phyloP scores from a whole-genome alignment of 1,140 invertebrate genomes.

The Caenorhabditis tropicalis region DNA sequence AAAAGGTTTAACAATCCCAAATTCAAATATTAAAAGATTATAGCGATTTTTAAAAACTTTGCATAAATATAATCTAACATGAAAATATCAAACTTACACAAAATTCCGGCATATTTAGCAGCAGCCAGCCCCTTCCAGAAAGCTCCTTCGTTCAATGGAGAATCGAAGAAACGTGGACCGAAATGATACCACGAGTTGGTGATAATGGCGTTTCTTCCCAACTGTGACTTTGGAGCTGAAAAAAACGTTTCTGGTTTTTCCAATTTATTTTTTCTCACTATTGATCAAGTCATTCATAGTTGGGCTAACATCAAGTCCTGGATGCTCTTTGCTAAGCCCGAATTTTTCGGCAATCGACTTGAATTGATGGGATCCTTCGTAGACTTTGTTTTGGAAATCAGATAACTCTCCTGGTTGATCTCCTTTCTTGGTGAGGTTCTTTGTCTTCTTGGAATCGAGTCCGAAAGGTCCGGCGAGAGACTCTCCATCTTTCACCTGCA shows the following conservation, averaged over 20 bases:
- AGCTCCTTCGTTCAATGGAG: constrained; percentile 68
- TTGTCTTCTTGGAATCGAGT: constrained; percentile 58
- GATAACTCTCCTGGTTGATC: constrained; percentile 59
- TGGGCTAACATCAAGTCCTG: constrained; percentile 63
- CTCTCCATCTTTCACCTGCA: constrained; percentile 59
- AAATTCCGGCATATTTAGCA: constrained; percentile 64
- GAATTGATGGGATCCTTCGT: constrained; percentile 63
- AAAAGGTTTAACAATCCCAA: too few species aligned
- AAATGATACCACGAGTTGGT: constrained; percentile 48
- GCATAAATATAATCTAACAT: too few species aligned
- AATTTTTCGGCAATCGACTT: constrained; percentile 68
- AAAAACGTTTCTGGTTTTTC: not conserved
- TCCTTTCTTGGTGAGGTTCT: constrained; percentile 59
- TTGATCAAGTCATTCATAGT: constrained; percentile 53
- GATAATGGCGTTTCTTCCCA: constrained; percentile 51
- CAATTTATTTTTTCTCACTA: not conserved
- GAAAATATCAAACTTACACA: constrained; percentile 56
- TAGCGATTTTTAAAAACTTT: too few species aligned
- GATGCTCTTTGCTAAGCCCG: constrained; percentile 66
- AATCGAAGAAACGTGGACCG: constrained; percentile 69
- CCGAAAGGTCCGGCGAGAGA: constrained; percentile 59
- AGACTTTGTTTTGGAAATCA: constrained; percentile 66
- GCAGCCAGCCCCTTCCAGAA: constrained; percentile 65
- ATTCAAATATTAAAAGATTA: too few species aligned
- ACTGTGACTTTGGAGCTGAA: constrained; percentile 38